Evolutionary conservation across 2,888 invertebrate genomes (phyloP), one percentile per base, ranked within the genome.

Genomic region (Drymonia ruficornis): DNA sequence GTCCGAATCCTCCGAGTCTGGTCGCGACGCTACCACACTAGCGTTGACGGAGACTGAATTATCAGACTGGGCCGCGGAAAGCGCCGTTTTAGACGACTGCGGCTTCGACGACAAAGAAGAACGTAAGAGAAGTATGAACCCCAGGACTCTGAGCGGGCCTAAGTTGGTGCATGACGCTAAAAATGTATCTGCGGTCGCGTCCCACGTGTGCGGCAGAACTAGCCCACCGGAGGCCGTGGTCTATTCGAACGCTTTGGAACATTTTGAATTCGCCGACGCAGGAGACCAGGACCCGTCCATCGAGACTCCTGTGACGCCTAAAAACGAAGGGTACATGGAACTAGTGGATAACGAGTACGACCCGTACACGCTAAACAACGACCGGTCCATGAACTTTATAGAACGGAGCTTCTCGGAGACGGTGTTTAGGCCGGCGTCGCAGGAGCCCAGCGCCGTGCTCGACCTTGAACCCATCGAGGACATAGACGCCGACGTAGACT

Each of bases 31-130:
- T 1, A 95, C 95, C 0, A 96, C 96, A 0, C 94, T 96, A 1
- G 96, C 95, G 2, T 88, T 97, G 12, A 97, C 97, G 0, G 97
- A 97, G 83, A 97, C 97, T 0, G 97, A 97, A 78, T 88, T 97
- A n/a, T 97, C 97, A 0, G 97, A 98, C 80, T 97, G 97, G 97
- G 97, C 97, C 0, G 94, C 96, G 4, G 97, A 97, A 74, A 96
- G 95, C 64, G 95, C 94, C 42, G 96, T 95, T 1, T 94, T 96
- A 0, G 97, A 97, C 70, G 96, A 96, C 77, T 94, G 96, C 54
- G 94, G 94, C 42, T 83, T 80, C 61, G 87, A 81, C 59, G 89
- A 89, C 1, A 87, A 84, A 42, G 83, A 89, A 19, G 86, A 89
- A 12, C 68, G 72, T 1, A 84, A 81, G 46, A 74, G 86, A 18